Evolutionary conservation across 2,113 vertebrate genomes (phyloP).

Genomic region (Pogona vitticeps): DNA sequence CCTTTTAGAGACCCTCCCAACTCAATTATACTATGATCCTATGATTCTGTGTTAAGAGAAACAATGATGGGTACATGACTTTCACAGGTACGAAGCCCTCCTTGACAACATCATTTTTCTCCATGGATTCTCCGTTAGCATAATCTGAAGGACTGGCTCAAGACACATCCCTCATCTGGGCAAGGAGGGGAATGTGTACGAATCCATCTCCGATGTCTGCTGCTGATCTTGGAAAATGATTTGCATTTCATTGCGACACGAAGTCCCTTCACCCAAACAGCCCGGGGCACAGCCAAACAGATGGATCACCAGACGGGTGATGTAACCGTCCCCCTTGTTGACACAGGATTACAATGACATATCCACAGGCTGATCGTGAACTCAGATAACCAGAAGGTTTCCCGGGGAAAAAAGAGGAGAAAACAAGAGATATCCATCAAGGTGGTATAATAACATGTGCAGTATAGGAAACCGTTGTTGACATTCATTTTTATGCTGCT

Average conservation of each 20-base stretch:
- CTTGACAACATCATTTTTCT: background rate
- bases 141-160: background rate
- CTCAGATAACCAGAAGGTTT: background rate
- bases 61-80: background rate
- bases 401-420: background rate
- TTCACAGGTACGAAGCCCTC: background rate
- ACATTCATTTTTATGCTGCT: background rate
- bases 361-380: background rate
- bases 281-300: background rate
- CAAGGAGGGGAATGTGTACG: background rate
- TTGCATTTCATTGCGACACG: background rate
- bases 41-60: too few species aligned
- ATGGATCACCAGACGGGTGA: background rate
- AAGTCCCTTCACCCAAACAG: background rate
- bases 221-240: background rate
- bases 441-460: background rate
- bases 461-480: background rate
- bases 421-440: background rate
- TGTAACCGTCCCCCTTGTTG: background rate
- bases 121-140: background rate
- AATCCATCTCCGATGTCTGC: background rate
- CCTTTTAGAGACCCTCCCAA: too few species aligned
- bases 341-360: background rate
- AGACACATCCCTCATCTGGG: too few species aligned
- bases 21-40: too few species aligned